These are phyloP conservation scores for Tupiocoris notatus DNA, from an alignment of 2,888 invertebrate genomes.

Conservation along the genomic window DNA sequence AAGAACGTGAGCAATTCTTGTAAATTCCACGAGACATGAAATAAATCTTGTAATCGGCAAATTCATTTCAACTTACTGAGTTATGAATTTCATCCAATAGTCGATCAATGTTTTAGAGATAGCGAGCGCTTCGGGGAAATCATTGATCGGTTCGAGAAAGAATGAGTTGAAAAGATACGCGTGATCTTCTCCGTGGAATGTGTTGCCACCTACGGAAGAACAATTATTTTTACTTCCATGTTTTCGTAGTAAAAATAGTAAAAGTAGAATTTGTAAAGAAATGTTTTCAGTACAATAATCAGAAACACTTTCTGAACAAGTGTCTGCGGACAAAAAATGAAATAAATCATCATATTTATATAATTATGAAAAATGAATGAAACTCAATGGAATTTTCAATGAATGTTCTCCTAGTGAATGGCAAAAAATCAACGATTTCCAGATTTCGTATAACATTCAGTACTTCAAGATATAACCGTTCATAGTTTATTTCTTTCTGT, in stretches of 20 bases:
- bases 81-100: conserved; percentile 31
- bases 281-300: not conserved
- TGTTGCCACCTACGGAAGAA: not conserved
- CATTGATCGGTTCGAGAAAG: not conserved
- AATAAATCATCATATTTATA: too few relatives aligned
- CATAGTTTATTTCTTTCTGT: too few relatives aligned
- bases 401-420: too few relatives aligned
- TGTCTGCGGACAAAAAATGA: not conserved
- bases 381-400: too few relatives aligned
- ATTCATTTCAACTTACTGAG: conserved; percentile 5
- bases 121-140: not conserved
- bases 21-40: too few relatives aligned
- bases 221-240: not conserved
- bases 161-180: not conserved
- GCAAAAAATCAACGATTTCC: too few relatives aligned
- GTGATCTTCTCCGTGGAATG: not conserved
- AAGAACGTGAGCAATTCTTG: too few relatives aligned
- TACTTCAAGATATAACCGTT: too few relatives aligned
- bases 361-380: too few relatives aligned
- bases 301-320: not conserved
- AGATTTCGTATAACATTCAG: too few relatives aligned
- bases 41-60: too few relatives aligned
- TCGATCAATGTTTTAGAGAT: conserved; percentile 28
- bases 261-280: not conserved
- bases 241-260: not conserved